These are phyloP conservation scores for Taenioides sp. DNA, from an alignment of 2,797 vertebrate genomes.

Conservation along the genomic window DNA sequence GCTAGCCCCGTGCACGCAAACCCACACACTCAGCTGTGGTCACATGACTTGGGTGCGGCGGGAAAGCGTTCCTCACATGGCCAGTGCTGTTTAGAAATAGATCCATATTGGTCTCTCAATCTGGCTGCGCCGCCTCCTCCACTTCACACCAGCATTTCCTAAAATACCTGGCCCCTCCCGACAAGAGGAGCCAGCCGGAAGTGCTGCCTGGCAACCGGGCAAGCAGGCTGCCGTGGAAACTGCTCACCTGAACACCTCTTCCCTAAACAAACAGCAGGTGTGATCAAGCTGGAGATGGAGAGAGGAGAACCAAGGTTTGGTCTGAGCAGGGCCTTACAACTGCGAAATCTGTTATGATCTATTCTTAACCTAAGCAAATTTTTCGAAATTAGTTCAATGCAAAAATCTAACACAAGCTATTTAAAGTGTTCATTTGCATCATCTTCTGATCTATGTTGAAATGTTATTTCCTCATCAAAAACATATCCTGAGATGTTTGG, in stretches of 20 bases:
- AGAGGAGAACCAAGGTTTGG: slow-evolving; percentile 1
- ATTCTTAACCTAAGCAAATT: not conserved
- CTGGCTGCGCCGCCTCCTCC: slow-evolving; percentile 28
- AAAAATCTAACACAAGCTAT: not conserved
- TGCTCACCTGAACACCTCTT: slow-evolving; percentile 65
- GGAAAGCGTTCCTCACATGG: slow-evolving; percentile 10
- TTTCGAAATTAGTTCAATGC: not conserved
- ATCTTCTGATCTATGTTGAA: too few species aligned
- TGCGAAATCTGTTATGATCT: not conserved
- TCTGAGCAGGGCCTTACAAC: not conserved
- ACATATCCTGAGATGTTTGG: too few species aligned
- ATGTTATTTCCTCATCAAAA: too few species aligned
- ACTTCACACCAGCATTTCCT: slow-evolving; percentile 64
- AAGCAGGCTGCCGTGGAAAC: slow-evolving; percentile 68
- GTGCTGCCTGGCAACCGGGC: slow-evolving; percentile 67
- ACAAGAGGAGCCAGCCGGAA: slow-evolving; percentile 65
- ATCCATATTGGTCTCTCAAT: slow-evolving; percentile 17
- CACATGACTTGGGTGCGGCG: slow-evolving; percentile 5
- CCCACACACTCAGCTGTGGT: slow-evolving; percentile 10
- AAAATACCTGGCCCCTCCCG: slow-evolving; percentile 72
- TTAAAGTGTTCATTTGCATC: too few species aligned
- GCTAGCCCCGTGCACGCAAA: slow-evolving; percentile 24
- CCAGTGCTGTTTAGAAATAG: slow-evolving; percentile 30
- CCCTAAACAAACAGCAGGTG: slow-evolving; percentile 57
- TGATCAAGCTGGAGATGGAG: slow-evolving; percentile 16